These are phyloP conservation scores for Mus spicilegus DNA, from an alignment of 2,113 vertebrate genomes.

Conservation along the genomic window DNA sequence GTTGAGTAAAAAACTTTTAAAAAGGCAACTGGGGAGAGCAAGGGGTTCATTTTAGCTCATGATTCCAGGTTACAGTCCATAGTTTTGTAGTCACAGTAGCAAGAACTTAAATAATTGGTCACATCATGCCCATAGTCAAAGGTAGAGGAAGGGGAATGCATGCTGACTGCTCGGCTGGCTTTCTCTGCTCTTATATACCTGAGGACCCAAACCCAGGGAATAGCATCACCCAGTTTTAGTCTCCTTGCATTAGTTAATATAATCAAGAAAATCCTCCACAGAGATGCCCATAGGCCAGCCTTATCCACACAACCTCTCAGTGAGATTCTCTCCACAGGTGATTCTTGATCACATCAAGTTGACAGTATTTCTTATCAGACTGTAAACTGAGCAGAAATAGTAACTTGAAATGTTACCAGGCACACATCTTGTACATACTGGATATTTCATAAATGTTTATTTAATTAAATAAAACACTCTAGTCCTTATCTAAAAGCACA, in stretches of 20 bases:
- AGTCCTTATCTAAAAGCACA: neutral
- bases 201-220: neutral
- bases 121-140: neutral
- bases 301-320: neutral
- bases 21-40: neutral
- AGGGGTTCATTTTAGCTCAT: neutral
- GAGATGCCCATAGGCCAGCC: neutral
- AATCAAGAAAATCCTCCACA: neutral
- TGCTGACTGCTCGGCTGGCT: neutral
- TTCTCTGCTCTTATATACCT: neutral
- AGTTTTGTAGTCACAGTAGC: neutral
- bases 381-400: neutral
- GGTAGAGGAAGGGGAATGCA: neutral
- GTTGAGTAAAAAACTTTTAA: neutral
- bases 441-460: slow-evolving; percentile 11
- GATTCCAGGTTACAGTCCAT: neutral
- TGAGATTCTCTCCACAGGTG: neutral
- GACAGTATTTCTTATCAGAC: neutral
- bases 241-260: neutral
- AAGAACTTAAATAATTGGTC: neutral
- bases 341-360: neutral
- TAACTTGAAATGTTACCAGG: neutral
- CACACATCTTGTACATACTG: neutral
- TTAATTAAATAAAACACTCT: slow-evolving; percentile 10
- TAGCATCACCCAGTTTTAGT: neutral